Base-by-base conservation (phyloP, 2,797 vertebrate genomes). In the Novumbra hubbsi region DNA sequence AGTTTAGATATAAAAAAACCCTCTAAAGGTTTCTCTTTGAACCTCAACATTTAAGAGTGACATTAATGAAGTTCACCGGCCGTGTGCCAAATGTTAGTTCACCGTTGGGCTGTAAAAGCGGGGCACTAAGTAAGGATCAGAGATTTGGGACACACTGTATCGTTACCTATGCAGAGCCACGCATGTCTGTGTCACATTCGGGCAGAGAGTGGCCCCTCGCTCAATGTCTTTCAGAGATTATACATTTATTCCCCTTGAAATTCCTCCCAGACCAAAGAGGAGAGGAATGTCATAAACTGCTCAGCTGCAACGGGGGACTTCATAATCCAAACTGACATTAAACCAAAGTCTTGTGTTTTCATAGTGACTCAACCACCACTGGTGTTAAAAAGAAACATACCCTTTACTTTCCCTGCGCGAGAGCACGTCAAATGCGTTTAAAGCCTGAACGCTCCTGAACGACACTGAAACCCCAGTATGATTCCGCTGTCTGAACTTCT, bases 301-400 rank as follows among this genome's bases (percentile, higher is more conserved):
- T 50, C 0, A 3, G 73, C 72, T 77, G 82, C 79, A 81, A 81
- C 78, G 60, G 73, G 9, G 69, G 81, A 60, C 70, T 77, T 80
- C 74, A 52, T 90, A 90, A 90, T 87, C 73, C 70, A 6, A 82
- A 83, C 81, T 90, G 90, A 91, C 87, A 80, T 89, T 83, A 88
- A 87, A 86, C 85, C 76, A 69, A 80, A 89, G 81, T 76, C 76
- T 77, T 77, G 68, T 92, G 85, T 92, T 92, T 92, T 92, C 80
- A 85, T 73, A 89, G 81, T 78, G 86, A 86, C 83, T 82, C 76
- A 72, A 87, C 72, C 81, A 65, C 76, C 71, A 50, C 83, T 86
- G 80, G 85, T n/a, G 72, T 84, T 90, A 87, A 90, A 85, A 88
- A 85, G 85, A 92, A 91, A 90, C 91, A 90, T 88, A 88, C 87